A percentile compares a stretch with the other conserved stretches of the same genome.
Evolutionary conservation across 2,888 invertebrate genomes (phyloP).

Genomic region (Chirona hameri): DNA sequence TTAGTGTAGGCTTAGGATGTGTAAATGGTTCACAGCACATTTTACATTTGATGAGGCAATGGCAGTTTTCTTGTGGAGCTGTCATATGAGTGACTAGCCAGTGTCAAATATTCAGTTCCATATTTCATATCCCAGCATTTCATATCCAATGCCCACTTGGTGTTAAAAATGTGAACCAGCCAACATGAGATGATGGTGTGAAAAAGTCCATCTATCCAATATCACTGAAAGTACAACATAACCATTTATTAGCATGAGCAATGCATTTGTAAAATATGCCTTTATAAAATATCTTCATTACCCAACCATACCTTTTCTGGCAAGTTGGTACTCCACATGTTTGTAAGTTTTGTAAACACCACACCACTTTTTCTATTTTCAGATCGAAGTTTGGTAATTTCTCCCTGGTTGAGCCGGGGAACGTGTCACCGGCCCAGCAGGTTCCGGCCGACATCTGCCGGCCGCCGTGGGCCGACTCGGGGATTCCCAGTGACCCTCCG

Average conservation of each 20-base stretch:
- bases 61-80: no score
- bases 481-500: conserved; percentile 47
- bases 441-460: conserved; percentile 65
- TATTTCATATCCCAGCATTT: no score
- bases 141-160: no score
- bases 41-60: no score
- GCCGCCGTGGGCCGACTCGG: conserved; percentile 61
- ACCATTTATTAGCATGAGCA: neutral
- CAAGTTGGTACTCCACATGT: neutral
- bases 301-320: neutral
- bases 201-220: neutral
- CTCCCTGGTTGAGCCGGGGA: conserved; percentile 31
- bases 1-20: neutral
- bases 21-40: no score
- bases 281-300: neutral
- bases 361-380: neutral
- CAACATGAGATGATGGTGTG: no score
- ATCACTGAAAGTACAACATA: neutral
- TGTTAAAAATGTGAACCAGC: no score
- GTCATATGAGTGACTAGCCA: no score
- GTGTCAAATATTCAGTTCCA: no score
- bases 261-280: neutral
- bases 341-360: neutral
- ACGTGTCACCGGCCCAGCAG: conserved; percentile 31
- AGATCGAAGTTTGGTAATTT: conserved; percentile 35